Evolutionary conservation across 2,113 vertebrate genomes (phyloP), one percentile per base, ranked within the genome.

Genomic region (Casuarius casuarius): DNA sequence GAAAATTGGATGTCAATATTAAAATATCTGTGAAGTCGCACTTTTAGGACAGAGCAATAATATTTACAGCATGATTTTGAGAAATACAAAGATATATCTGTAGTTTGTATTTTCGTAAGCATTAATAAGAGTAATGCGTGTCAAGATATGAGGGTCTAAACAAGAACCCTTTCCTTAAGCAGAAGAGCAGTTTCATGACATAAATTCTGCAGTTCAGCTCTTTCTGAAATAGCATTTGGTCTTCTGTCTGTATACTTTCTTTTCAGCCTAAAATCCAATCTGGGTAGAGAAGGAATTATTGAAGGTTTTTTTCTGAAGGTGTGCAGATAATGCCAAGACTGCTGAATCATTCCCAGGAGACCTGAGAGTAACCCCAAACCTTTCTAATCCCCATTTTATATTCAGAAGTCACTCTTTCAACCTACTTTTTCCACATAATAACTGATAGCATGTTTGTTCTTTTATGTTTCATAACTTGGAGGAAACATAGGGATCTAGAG

Each of bases 391-490:
- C 5, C 61, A 51, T 83, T 95, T 92, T 58, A 29, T 93, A 77
- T 87, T 85, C 51, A 80, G 80, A 95, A 92, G 83, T 72, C 14
- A 12, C 38, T 81, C 65, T 84, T 84, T 81, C n/a, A 73, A 14
- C 14, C 21, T 78, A 35, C 17, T 20, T 40, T 51, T 70, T 21
- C 51, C 12, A 29, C 70, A 21, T 54, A 29, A 12, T 29, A 73
- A 11, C n/a, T 84, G 70, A 56, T 25, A 86, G 29, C 28, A 7
- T 90, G 38, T 74, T 94, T 92, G 31, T 71, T 87, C 31, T 22
- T 89, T 93, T 81, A 15, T 56, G 73, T 84, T 94, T 94, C 49
- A n/a, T 78, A 84, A 78, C 76, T 81, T 75, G 52, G 59, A 65
- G 65, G 84, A 72, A 73, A 84, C 28, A 23, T 21, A 71, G 33